Conservation (phyloP, 2,888 invertebrate genomes). For the Tigriopus californicus region DNA sequence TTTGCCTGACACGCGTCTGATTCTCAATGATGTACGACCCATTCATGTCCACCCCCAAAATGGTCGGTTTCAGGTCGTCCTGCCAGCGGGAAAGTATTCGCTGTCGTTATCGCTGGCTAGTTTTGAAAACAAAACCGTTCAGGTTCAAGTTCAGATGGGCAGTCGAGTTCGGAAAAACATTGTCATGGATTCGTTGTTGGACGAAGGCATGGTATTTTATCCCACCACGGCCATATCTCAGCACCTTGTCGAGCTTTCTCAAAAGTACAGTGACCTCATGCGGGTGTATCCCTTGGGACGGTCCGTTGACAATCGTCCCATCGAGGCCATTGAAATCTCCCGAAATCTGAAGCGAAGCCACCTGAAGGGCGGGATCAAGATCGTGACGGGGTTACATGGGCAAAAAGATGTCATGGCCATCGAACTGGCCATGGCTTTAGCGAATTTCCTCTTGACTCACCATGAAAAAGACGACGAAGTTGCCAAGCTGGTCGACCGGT, state of each 20-base stretch:
- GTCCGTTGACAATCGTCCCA: not conserved
- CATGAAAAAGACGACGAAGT: slow-evolving; percentile 6
- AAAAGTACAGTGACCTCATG: not conserved
- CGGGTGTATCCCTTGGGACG: not conserved
- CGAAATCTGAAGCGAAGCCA: not conserved
- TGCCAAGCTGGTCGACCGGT: not conserved
- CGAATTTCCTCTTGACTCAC: not conserved
- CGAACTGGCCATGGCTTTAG: slow-evolving; percentile 1
- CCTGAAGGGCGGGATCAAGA: not conserved
- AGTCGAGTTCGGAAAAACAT: not conserved
- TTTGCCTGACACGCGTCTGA: not conserved
- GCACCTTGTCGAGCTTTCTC: not conserved
- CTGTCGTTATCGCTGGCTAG: not conserved
- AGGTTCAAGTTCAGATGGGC: not conserved
- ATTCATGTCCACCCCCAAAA: not conserved
- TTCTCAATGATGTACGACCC: not conserved
- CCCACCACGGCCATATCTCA: not conserved
- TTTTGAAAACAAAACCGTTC: not conserved
- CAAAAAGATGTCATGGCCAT: not conserved
- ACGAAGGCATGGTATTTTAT: not conserved
- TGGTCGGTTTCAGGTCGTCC: not conserved
- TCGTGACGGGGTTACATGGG: not conserved
- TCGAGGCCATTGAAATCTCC: not conserved
- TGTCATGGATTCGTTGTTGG: not conserved
- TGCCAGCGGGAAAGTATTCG: not conserved